Conservation (phyloP, 2,888 invertebrate species). For the Diarsia brunnea region DNA sequence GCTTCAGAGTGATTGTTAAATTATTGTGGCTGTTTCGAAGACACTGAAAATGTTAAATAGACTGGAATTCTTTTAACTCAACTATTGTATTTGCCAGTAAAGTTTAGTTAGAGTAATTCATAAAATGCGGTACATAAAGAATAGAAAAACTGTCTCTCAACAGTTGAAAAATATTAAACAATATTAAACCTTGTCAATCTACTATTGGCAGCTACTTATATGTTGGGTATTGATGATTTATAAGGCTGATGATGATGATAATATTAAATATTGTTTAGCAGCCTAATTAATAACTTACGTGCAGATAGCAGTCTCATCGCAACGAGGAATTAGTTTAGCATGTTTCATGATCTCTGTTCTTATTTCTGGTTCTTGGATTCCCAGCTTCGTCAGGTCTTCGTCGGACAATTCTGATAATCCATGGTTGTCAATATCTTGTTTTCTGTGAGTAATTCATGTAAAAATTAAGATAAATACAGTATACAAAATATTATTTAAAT, state of each 20-base stretch:
- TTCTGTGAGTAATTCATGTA: slow-evolving; percentile 69
- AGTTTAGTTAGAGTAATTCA: background rate
- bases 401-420: slow-evolving; percentile 84
- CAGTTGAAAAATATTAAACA: background rate
- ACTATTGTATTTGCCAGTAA: background rate
- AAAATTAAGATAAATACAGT: slow-evolving; percentile 1
- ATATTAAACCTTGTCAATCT: background rate
- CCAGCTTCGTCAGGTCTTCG: slow-evolving; percentile 84
- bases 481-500: background rate
- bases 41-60: background rate
- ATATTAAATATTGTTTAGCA: background rate
- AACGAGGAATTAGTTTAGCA: slow-evolving; percentile 84
- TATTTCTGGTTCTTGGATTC: slow-evolving; percentile 80
- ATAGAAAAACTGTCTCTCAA: no score
- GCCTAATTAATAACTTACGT: slow-evolving; percentile 36
- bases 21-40: background rate
- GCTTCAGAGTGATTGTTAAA: background rate
- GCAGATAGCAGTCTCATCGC: slow-evolving; percentile 72
- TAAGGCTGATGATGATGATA: no score
- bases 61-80: background rate
- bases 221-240: background rate
- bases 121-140: background rate
- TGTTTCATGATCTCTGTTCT: slow-evolving; percentile 80
- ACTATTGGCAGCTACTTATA: background rate
- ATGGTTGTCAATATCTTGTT: slow-evolving; percentile 85